A percentile compares a stretch with the other conserved stretches of the same genome.
Conservation (phyloP, 2,888 invertebrate species). For the Dicyrtoma fusca region DNA sequence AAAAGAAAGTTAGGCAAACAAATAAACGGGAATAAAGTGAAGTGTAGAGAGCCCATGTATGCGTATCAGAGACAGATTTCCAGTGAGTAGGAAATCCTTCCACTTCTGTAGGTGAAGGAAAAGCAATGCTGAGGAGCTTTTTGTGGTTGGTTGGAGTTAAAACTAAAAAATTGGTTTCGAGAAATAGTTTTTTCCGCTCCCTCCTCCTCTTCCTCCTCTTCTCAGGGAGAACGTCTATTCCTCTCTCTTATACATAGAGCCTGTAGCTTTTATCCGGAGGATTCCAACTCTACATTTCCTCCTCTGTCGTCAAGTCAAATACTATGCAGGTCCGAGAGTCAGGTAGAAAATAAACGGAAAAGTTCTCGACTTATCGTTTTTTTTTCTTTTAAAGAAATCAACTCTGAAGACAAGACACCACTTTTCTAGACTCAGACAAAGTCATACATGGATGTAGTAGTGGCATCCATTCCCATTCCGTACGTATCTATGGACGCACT, state of each 20-base stretch:
- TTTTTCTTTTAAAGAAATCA: slow-evolving; percentile 4
- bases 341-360: slow-evolving; percentile 18
- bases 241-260: not conserved
- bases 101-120: not conserved
- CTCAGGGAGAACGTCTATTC: too few relatives aligned
- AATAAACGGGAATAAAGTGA: not conserved
- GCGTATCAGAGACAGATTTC: not conserved
- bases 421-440: not conserved
- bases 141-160: too few relatives aligned
- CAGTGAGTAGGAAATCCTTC: not conserved
- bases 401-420: not conserved
- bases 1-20: slow-evolving; percentile 1
- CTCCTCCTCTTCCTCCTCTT: not conserved
- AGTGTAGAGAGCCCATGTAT: not conserved
- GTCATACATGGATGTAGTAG: too few relatives aligned
- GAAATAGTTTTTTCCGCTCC: not conserved
- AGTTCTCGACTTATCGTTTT: slow-evolving; percentile 12
- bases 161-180: not conserved
- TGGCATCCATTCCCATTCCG: too few relatives aligned
- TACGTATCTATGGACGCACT: too few relatives aligned
- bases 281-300: not conserved
- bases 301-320: not conserved
- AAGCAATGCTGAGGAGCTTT: not conserved
- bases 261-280: not conserved
- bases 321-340: not conserved